Evolutionary conservation across 1,140 invertebrate genomes (phyloP), one percentile per base, ranked within the genome.

Genomic region (Mycetomoellerius zeteki): DNA sequence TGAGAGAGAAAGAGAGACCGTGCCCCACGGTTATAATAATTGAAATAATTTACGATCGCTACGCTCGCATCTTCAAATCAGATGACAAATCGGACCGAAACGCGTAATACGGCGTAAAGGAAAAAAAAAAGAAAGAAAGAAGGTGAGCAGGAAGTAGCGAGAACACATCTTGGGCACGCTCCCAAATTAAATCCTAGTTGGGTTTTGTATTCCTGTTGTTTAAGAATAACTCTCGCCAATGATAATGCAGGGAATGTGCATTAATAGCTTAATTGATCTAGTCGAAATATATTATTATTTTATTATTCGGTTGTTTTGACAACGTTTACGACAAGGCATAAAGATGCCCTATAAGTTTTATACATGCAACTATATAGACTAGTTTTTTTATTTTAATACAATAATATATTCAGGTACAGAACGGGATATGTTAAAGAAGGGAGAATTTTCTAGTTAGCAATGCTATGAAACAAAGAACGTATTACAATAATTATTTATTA

Each of bases 401-500:
- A 7, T 27, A 72, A 33, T 58, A 16, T 60, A n/a, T 60, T 82
- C 2, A 12, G 5, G 50, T 43, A 6, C 37, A 43, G 47, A 58
- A 60, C 3, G 24, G 33, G 14, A 47, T 12, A 6, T 33, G 7
- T 50, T 69, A 5, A 27, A 24, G 30, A 60, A 21, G 2, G 27
- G 5, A 19, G n/a, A n/a, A 1, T 62, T 50, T 33, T 75, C 50
- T 84, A 62, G 19, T 50, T 84, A 60, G 37, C 69, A 30, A 62
- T 43, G 37, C 37, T 43, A 19, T 56, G 56, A 62, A 52, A 37
- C 52, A 30, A 43, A 65, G 16, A 82, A 88, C 89, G 16, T 60
- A 86, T 91, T 88, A 84, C 19, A 84, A 58, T 64, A 91, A 80
- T 54, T 91, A 93, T 91, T 93, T 93, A 93, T 93, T 92, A 89